phyloP scores from a whole-genome alignment of 2,113 vertebrate species.

The Gnathonemus longibarbis region DNA sequence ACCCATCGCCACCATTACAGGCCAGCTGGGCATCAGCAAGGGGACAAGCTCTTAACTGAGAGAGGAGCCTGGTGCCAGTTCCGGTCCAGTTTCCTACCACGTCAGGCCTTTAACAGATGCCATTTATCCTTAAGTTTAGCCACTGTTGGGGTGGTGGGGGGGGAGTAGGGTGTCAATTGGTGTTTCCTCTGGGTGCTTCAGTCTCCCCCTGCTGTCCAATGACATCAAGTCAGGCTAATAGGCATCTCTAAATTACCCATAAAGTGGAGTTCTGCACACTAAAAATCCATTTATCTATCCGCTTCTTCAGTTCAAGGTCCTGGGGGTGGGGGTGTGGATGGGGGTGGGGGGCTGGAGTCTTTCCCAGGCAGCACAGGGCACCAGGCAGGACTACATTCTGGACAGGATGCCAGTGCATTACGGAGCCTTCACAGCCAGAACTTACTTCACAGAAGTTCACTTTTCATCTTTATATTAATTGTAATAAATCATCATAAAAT shows the following conservation, averaged over 20 bases:
- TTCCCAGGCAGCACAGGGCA: neutral
- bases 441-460: neutral
- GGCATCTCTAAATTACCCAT: neutral
- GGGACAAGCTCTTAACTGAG: neutral
- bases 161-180: neutral
- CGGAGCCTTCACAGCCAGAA: neutral
- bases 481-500: neutral
- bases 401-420: neutral
- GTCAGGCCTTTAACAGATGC: neutral
- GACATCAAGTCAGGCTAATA: neutral
- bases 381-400: neutral
- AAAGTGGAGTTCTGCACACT: neutral
- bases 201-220: neutral
- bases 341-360: neutral
- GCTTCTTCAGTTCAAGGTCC: neutral
- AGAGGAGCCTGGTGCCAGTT: neutral
- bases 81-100: neutral
- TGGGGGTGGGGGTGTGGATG: neutral
- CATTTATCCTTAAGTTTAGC: neutral
- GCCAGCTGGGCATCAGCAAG: neutral
- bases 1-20: neutral
- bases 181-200: neutral
- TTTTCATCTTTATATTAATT: neutral
- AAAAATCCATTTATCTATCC: neutral
- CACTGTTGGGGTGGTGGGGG: neutral